Conservation (phyloP, 2,888 invertebrate species). For the Cheilosia soror region DNA sequence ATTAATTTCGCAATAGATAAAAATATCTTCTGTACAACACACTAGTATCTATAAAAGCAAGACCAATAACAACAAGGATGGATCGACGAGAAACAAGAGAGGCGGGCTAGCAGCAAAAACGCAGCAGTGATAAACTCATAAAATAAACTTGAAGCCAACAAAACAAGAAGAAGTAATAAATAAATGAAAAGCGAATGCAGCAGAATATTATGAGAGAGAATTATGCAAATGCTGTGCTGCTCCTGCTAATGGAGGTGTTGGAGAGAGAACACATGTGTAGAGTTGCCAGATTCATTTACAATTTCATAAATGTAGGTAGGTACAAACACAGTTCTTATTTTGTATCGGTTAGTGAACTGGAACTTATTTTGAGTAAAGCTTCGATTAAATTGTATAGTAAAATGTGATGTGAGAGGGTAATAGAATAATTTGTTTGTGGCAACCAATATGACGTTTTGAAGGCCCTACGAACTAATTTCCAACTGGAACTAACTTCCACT, state of each 20-base stretch:
- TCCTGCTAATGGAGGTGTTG: neutral
- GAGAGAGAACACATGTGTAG: neutral
- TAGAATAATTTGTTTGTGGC: too few species aligned
- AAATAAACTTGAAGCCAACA: conserved; percentile 54
- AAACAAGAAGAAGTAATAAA: conserved; percentile 45
- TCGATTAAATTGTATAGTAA: too few species aligned
- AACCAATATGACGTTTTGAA: too few species aligned
- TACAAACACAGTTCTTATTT: too few species aligned
- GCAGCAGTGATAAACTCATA: conserved; percentile 44
- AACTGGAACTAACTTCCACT: too few species aligned
- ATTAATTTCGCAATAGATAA: conserved; percentile 67
- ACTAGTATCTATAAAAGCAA: conserved; percentile 39
- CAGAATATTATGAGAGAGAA: conserved; percentile 31
- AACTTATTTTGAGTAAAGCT: too few species aligned
- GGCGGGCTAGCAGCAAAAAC: conserved; percentile 24
- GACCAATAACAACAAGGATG: conserved; percentile 5
- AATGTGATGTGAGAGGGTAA: too few species aligned
- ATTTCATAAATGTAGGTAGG: too few species aligned
- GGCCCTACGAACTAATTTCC: too few species aligned
- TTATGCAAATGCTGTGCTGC: conserved; percentile 1
- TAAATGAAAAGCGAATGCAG: conserved; percentile 55
- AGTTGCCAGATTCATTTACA: conserved; percentile 40
- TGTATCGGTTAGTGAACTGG: too few species aligned
- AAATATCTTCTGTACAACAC: conserved; percentile 58
- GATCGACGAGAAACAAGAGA: neutral